phyloP scores from a whole-genome alignment of 2,888 invertebrate genomes.

The Nephrotoma appendiculata region DNA sequence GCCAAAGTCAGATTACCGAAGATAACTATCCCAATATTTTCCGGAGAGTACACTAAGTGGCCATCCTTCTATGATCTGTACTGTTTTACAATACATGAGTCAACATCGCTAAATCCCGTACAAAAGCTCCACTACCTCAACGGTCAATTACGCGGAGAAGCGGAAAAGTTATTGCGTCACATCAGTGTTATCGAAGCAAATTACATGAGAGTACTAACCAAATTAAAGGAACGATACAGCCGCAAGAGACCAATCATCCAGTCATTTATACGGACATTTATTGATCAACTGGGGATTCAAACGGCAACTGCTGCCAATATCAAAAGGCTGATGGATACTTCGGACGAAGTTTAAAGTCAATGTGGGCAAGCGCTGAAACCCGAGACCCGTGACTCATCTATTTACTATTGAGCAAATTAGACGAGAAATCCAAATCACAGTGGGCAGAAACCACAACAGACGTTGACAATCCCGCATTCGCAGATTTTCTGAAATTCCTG shows the following conservation, averaged over 20 bases:
- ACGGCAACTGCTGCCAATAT: not conserved
- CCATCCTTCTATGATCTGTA: not conserved
- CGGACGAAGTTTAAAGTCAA: not conserved
- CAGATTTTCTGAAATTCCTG: not conserved
- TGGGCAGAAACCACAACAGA: not conserved
- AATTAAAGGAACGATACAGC: too few species aligned
- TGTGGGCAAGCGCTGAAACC: not conserved
- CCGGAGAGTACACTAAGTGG: not conserved
- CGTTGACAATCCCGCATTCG: not conserved
- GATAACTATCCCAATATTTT: not conserved
- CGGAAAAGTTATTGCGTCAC: not conserved
- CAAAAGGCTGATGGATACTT: too few species aligned
- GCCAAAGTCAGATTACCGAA: not conserved
- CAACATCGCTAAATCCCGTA: not conserved
- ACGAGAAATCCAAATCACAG: not conserved
- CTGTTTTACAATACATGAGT: not conserved
- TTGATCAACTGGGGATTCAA: not conserved
- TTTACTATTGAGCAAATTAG: not conserved
- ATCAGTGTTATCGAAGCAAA: not conserved
- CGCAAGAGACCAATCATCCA: too few species aligned
- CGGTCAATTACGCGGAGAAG: not conserved
- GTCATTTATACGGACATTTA: too few species aligned
- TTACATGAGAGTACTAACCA: not conserved
- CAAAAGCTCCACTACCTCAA: not conserved
- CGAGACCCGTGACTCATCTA: not conserved